Conservation (phyloP, 1,140 invertebrate species). For the Adelges cooleyi region DNA sequence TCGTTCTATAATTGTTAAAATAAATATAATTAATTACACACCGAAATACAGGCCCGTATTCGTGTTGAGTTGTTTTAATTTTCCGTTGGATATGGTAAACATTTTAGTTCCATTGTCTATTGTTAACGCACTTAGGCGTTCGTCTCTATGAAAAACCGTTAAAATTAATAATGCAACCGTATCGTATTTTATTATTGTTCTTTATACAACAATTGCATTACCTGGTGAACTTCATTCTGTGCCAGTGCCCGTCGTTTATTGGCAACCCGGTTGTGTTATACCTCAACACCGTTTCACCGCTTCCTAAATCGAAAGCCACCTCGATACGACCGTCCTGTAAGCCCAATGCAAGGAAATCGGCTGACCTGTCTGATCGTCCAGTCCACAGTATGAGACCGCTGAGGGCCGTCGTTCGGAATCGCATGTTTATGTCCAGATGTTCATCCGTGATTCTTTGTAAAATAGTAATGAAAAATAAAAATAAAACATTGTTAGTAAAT, state of each 20-base stretch:
- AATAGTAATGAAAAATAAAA: too few relatives aligned
- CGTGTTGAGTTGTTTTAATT: conserved; percentile 70
- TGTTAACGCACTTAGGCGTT: conserved; percentile 49
- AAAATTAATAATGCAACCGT: background rate
- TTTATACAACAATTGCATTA: conserved; percentile 37
- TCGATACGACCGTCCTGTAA: conserved; percentile 61
- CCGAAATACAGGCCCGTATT: conserved; percentile 74
- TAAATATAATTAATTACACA: conserved; percentile 40
- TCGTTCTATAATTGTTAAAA: too few relatives aligned
- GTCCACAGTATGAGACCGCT: conserved; percentile 81
- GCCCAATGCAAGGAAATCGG: conserved; percentile 69
- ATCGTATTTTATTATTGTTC: background rate
- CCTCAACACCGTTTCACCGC: conserved; percentile 63
- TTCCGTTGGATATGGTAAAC: conserved; percentile 66
- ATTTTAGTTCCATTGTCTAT: conserved; percentile 71
- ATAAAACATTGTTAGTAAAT: too few relatives aligned
- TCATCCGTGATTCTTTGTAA: conserved; percentile 68
- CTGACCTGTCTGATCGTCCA: conserved; percentile 52
- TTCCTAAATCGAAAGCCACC: conserved; percentile 61
- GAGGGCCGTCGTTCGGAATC: conserved; percentile 53
- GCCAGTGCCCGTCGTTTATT: conserved; percentile 85
- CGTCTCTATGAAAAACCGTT: conserved; percentile 25
- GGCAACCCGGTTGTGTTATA: conserved; percentile 63
- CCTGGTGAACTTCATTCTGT: conserved; percentile 76
- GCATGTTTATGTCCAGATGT: conserved; percentile 68